A percentile compares a stretch with the other conserved stretches of the same genome.
These are phyloP conservation scores for Pardosa pseudoannulata DNA, from an alignment of 2,888 invertebrate species.

Conservation along the genomic window DNA sequence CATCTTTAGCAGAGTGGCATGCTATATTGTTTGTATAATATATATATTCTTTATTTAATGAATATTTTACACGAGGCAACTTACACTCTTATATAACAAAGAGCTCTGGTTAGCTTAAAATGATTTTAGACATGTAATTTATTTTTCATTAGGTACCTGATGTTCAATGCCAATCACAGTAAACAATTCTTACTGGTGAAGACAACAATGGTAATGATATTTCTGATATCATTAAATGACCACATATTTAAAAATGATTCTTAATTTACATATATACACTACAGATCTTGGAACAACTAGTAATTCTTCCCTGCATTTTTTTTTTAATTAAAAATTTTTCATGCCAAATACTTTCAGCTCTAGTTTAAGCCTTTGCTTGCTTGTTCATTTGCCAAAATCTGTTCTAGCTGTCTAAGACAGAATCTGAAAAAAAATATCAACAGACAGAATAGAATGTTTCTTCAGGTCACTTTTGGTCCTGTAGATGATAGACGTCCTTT, in stretches of 20 bases:
- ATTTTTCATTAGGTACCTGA: neutral
- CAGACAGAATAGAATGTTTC: neutral
- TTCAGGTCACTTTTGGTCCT: neutral
- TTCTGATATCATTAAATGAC: neutral
- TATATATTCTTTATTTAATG: neutral
- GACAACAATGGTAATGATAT: constrained; percentile 7
- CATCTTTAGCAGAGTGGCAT: constrained; percentile 2
- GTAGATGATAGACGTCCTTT: neutral
- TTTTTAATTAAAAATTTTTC: neutral
- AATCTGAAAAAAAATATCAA: neutral
- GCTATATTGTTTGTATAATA: neutral
- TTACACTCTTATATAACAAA: neutral
- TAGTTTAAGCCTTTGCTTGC: neutral
- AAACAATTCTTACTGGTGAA: neutral
- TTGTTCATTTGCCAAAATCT: neutral
- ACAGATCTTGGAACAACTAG: neutral
- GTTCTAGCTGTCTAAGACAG: constrained; percentile 15
- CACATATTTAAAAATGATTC: neutral
- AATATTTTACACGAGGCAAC: neutral
- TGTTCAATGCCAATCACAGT: neutral
- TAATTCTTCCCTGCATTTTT: neutral
- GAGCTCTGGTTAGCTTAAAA: neutral
- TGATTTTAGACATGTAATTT: too few relatives aligned
- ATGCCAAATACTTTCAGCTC: neutral
- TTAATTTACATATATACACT: constrained; percentile 13